These are phyloP conservation scores for Belgica antarctica DNA, from an alignment of 2,888 invertebrate species.

Conservation along the genomic window DNA sequence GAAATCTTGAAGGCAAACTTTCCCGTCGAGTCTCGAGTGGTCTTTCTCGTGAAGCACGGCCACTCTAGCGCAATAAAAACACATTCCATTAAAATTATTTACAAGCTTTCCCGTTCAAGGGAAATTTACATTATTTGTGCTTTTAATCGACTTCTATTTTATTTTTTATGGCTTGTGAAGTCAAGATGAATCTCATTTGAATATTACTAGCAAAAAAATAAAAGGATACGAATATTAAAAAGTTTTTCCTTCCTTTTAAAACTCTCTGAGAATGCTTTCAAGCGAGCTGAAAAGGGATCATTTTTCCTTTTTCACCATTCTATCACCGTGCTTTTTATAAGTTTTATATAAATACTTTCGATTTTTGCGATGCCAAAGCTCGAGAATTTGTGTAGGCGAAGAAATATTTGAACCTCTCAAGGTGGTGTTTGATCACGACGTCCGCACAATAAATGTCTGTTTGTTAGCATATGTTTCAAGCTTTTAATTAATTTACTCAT, in stretches of 20 bases:
- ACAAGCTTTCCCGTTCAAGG: neutral
- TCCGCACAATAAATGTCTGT: too few species aligned
- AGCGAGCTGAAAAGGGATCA: neutral
- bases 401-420: too few species aligned
- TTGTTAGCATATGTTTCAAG: too few species aligned
- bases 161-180: constrained; percentile 3
- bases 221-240: constrained; percentile 27
- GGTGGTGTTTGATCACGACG: neutral
- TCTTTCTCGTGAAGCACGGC: neutral
- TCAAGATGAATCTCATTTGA: constrained; percentile 26
- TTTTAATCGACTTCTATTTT: constrained; percentile 25
- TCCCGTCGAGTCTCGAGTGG: constrained; percentile 3
- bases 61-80: neutral
- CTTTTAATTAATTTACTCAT: too few species aligned
- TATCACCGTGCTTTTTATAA: neutral
- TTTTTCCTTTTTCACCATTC: neutral
- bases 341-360: neutral
- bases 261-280: neutral
- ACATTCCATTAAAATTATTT: constrained; percentile 18
- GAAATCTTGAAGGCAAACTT: constrained; percentile 5
- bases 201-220: constrained; percentile 12
- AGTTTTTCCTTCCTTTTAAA: neutral
- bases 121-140: neutral
- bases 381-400: neutral
- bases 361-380: neutral